Percentiles rank a stretch among this genome's conserved stretches.
phyloP scores from a whole-genome alignment of 2,797 vertebrate species.

The Antrozous pallidus region DNA sequence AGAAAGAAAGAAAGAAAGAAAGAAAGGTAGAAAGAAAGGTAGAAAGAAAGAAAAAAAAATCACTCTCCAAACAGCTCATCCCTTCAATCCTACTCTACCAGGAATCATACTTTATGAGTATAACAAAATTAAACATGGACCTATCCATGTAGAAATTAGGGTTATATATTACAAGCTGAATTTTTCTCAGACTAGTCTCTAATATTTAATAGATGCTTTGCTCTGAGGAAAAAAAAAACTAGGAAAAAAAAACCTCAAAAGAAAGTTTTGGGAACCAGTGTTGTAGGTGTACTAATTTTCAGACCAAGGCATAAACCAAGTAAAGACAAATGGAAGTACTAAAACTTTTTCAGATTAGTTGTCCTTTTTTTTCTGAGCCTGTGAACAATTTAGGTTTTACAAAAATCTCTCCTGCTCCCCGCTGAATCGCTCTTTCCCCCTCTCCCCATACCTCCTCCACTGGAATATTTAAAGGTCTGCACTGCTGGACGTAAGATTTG shows the following conservation, averaged over 20 bases:
- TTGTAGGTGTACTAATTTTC: background rate
- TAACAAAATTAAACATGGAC: background rate
- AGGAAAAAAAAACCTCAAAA: slow-evolving; percentile 4
- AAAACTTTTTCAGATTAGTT: background rate
- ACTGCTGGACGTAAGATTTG: background rate
- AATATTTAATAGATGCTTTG: background rate
- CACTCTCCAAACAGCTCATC: background rate
- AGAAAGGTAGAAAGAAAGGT: too few relatives aligned
- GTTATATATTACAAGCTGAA: background rate
- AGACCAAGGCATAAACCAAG: background rate
- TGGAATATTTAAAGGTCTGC: background rate
- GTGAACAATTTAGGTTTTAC: background rate
- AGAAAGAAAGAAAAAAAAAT: background rate
- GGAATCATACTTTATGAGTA: background rate
- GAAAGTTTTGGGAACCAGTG: background rate
- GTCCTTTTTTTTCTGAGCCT: background rate
- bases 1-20: too few relatives aligned
- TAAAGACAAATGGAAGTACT: background rate
- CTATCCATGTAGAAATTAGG: background rate
- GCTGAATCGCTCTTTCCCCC: rapidly evolving
- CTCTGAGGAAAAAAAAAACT: background rate
- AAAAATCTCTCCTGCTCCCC: background rate
- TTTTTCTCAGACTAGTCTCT: background rate
- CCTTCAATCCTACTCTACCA: background rate
- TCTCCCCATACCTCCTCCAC: too few relatives aligned